Base-by-base conservation (phyloP, 2,113 vertebrate genomes). In the Ascaphus truei region DNA sequence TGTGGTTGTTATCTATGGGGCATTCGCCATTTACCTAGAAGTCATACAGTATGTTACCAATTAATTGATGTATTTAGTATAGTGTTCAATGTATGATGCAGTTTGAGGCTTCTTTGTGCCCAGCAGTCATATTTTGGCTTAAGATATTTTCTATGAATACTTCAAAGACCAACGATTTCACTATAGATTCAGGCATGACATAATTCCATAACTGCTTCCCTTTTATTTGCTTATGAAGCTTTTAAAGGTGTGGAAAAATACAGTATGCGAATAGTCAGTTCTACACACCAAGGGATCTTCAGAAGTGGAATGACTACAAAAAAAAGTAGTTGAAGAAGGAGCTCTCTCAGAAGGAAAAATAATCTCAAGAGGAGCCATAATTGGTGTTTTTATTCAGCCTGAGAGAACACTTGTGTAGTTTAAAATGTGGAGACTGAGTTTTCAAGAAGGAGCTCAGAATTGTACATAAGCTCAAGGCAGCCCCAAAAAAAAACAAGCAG, bases 101-200 rank as follows among this genome's bases (percentile, higher is more conserved):
- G 1, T 18, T 75, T 68, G 10, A n/a, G 15, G 25, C 11, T 9
- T 25, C 25, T 74, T 53, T 2, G 30, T 67, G 43, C 23, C 29
- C 15, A 27, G 27, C 18, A 13, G 34, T 55, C 41, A 65, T 25
- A 68, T 20, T 65, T 75, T 47, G 56, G 75, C 60, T 52, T 71
- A 66, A 73, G 55, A 5, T 16, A 68, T 71, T 76, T 61, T 69
- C 60, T 76, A 78, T 74, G 33, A 61, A 75, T 74, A 72, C 30
- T 75, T 76, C 51, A 75, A 76, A 79, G 68, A 23, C 61, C 31
- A 74, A 55, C 69, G 36, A 75, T 72, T 75, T 68, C n/a, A 75
- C 66, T 75, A 56, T 66, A 73, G 33, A 72, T 68, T 29, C 48
- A 72, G 25, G 34, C 33, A 52, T 29, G 62, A 68, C 41, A 74